Percentiles rank a stretch among this genome's conserved stretches.
phyloP scores from a whole-genome alignment of 2,113 vertebrate genomes.

The Nettapus auritus region DNA sequence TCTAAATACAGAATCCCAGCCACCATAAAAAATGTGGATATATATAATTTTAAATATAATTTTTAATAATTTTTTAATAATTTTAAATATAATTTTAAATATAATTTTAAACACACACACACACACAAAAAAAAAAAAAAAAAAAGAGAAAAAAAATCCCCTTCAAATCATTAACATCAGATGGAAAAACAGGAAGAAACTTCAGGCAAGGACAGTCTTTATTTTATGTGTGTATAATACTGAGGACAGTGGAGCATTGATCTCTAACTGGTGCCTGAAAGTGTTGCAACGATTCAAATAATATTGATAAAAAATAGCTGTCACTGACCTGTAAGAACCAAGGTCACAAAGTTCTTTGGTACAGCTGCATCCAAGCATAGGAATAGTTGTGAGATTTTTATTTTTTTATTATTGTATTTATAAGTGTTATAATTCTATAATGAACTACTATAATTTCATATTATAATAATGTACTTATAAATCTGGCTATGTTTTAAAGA shows the following conservation, averaged over 20 bases:
- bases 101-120: background rate
- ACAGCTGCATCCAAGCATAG: background rate
- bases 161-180: background rate
- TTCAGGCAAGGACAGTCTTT: background rate
- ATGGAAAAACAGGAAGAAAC: background rate
- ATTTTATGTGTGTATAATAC: background rate
- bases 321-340: background rate
- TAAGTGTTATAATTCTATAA: background rate
- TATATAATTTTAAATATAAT: background rate
- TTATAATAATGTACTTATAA: background rate
- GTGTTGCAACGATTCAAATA: background rate
- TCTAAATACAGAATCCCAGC: background rate
- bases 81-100: no score
- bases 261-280: background rate
- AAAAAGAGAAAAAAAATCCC: background rate
- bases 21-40: background rate
- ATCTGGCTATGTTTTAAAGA: background rate
- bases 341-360: background rate
- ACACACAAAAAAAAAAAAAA: no score
- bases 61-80: no score
- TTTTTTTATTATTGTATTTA: background rate
- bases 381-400: background rate
- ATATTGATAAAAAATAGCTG: background rate
- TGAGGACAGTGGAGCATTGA: background rate
- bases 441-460: background rate